Percentiles rank a stretch among this genome's conserved stretches.
phyloP scores from a whole-genome alignment of 2,797 vertebrate genomes.

The Novumbra hubbsi region DNA sequence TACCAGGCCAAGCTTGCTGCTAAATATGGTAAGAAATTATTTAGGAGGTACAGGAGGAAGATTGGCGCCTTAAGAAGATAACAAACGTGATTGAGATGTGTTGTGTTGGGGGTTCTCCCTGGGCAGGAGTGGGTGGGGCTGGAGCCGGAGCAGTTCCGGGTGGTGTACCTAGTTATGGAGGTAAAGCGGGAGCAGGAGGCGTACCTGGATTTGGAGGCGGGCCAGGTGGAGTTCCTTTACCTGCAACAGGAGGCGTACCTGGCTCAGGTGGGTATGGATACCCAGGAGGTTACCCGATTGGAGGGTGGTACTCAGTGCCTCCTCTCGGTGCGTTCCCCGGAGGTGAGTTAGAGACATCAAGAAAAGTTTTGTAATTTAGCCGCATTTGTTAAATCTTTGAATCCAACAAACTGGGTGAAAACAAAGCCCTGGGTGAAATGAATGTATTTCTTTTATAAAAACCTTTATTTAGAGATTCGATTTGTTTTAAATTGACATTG shows the following conservation, averaged over 20 bases:
- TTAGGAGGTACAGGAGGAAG: neutral
- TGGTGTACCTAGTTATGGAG: constrained; percentile 1
- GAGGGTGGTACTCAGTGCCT: constrained; percentile 2
- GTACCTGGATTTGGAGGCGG: constrained; percentile 37
- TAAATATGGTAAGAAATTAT: constrained; percentile 69
- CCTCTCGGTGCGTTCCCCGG: constrained; percentile 28
- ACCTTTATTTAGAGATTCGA: no score
- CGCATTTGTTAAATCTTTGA: neutral
- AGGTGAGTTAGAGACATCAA: constrained; percentile 20
- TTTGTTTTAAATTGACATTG: no score
- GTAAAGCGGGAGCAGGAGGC: constrained; percentile 16
- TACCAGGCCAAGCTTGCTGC: constrained; percentile 70
- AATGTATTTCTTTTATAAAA: neutral
- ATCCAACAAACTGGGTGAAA: neutral
- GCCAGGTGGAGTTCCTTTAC: constrained; percentile 36
- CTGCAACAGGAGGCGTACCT: constrained; percentile 22
- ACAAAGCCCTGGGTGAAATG: neutral
- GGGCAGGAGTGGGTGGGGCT: constrained; percentile 42
- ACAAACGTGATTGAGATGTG: neutral
- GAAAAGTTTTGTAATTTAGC: neutral
- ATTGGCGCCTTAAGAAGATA: no score
- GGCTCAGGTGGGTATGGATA: constrained; percentile 29
- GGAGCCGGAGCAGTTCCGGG: constrained; percentile 40
- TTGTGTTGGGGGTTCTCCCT: neutral
- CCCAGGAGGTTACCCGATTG: neutral